A percentile compares a stretch with the other conserved stretches of the same genome.
These are phyloP conservation scores for Colossoma macropomum DNA, from an alignment of 2,113 vertebrate species.

Conservation along the genomic window DNA sequence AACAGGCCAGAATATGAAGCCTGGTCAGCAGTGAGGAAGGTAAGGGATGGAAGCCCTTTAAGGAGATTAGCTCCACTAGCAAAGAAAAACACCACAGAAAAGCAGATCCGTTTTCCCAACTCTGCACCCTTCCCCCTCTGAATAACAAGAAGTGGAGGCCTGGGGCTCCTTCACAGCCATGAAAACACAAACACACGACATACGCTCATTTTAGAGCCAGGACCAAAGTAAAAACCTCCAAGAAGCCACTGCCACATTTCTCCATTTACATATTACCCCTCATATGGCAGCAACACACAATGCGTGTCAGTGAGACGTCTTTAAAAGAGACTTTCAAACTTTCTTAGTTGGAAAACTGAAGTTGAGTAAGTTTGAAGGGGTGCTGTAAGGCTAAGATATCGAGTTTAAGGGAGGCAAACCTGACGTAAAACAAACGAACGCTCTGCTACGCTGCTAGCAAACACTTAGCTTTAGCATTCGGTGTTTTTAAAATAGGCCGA, in stretches of 20 bases:
- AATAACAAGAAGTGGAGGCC: not conserved
- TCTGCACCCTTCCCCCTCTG: slow-evolving; percentile 61
- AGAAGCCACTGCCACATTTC: slow-evolving; percentile 22
- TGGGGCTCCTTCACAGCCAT: not conserved
- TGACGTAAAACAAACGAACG: not conserved
- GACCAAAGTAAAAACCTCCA: not conserved
- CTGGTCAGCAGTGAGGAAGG: not conserved
- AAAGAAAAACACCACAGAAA: not conserved
- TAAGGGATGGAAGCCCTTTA: not conserved
- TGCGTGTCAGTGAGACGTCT: not conserved
- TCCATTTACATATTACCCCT: slow-evolving; percentile 1
- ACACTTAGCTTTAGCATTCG: slow-evolving; percentile 80
- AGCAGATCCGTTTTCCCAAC: slow-evolving; percentile 26
- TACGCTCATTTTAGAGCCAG: not conserved
- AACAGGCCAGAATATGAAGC: not conserved
- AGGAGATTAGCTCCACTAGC: not conserved
- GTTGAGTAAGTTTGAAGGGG: not conserved
- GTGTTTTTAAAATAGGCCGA: slow-evolving; percentile 54
- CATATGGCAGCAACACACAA: slow-evolving; percentile 7
- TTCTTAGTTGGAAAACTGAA: slow-evolving; percentile 74
- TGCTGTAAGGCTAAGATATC: not conserved
- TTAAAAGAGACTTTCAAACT: slow-evolving; percentile 37
- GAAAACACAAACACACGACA: not conserved
- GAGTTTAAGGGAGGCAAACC: not conserved
- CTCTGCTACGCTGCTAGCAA: slow-evolving; percentile 71